A percentile compares a stretch with the other conserved stretches of the same genome.
Conservation (phyloP, 2,113 vertebrate species). For the Meleagris gallopavo region DNA sequence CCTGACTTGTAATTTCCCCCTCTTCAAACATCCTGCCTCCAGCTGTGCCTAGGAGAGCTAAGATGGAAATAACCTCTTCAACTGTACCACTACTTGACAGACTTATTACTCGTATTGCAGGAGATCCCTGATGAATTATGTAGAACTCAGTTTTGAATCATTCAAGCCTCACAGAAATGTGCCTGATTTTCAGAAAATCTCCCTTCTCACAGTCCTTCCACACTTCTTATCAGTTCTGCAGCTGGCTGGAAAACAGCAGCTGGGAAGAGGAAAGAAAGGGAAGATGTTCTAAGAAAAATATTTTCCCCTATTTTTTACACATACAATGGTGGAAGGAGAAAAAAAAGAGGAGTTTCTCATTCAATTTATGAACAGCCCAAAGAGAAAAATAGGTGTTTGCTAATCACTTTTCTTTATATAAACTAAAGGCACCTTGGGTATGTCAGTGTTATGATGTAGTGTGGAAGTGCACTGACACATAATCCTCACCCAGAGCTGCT, state of each 20-base stretch:
- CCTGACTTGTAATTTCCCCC: slow-evolving; percentile 37
- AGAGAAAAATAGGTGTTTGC: slow-evolving; percentile 15
- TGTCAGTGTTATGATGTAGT: not conserved
- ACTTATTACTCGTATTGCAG: not conserved
- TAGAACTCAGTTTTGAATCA: slow-evolving; percentile 36
- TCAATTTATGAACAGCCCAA: not conserved
- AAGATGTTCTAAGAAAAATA: slow-evolving; percentile 46
- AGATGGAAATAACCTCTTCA: slow-evolving; percentile 54
- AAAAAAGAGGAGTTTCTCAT: slow-evolving; percentile 38
- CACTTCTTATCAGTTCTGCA: slow-evolving; percentile 28
- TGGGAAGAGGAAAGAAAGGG: not conserved
- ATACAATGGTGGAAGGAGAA: not conserved
- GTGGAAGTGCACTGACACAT: not conserved
- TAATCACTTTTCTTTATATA: not conserved
- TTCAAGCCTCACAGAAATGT: slow-evolving; percentile 16
- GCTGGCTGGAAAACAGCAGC: not conserved
- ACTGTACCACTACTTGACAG: slow-evolving; percentile 30
- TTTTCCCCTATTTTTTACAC: slow-evolving; percentile 22
- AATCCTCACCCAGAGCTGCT: slow-evolving; percentile 27
- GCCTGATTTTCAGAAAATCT: slow-evolving; percentile 32
- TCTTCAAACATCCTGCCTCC: slow-evolving; percentile 27
- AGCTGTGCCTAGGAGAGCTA: slow-evolving; percentile 34
- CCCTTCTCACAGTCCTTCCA: slow-evolving; percentile 22
- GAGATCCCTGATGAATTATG: slow-evolving; percentile 10
- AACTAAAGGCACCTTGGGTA: not conserved